These are phyloP conservation scores for Rhabdomys pumilio DNA, from an alignment of 2,797 vertebrate genomes.

Conservation along the genomic window DNA sequence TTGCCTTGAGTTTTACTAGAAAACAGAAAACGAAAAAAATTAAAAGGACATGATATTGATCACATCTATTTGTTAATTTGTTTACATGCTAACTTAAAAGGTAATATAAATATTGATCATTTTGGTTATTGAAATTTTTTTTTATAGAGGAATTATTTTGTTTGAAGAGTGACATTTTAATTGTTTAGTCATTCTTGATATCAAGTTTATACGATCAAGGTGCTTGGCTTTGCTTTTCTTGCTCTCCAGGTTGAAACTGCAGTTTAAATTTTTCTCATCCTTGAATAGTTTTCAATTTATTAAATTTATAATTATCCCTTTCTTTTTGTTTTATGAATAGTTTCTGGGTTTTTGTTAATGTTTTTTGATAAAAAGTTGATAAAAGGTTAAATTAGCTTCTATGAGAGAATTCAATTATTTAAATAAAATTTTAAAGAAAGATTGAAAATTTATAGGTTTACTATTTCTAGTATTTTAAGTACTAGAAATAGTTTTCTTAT, in stretches of 20 bases:
- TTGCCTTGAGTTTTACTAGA: neutral
- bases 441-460: constrained; percentile 25
- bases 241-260: constrained; percentile 59
- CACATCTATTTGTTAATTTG: neutral
- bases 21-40: neutral
- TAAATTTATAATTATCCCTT: constrained; percentile 59
- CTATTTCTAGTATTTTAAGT: constrained; percentile 67
- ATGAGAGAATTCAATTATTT: constrained; percentile 64
- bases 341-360: constrained; percentile 50
- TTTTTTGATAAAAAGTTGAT: constrained; percentile 68
- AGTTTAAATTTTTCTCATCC: constrained; percentile 43
- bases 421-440: constrained; percentile 42
- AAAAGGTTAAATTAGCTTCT: constrained; percentile 50
- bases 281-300: constrained; percentile 54
- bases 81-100: constrained; percentile 82
- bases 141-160: constrained; percentile 29
- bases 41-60: neutral
- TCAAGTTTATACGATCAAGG: neutral
- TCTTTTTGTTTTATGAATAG: constrained; percentile 62
- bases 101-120: constrained; percentile 78
- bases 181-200: constrained; percentile 46
- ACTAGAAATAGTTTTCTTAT: constrained; percentile 39
- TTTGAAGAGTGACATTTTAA: constrained; percentile 38
- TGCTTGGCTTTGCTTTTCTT: constrained; percentile 32
- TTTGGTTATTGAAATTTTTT: constrained; percentile 64